Evolutionary conservation across 1,140 invertebrate genomes (phyloP).

Genomic region (Drosophila jambulina): DNA sequence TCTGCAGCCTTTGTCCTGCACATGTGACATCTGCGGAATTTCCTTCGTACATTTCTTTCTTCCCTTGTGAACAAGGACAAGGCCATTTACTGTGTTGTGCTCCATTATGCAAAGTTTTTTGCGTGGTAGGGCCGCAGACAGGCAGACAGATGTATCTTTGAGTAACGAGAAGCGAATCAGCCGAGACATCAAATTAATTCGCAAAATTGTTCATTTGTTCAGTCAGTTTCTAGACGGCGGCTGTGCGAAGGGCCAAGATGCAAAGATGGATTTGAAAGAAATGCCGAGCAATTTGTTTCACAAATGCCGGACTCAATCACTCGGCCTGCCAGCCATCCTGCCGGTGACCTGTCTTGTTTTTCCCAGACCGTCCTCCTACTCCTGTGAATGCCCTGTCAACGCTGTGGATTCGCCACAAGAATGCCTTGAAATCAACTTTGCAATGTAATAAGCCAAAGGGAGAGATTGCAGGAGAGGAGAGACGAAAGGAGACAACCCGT

Average conservation of each 20-base stretch:
- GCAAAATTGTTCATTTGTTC: constrained; percentile 48
- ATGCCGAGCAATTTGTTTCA: constrained; percentile 62
- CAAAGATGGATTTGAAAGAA: constrained; percentile 41
- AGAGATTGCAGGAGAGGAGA: not conserved
- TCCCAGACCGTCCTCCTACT: not conserved
- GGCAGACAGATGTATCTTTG: constrained; percentile 33
- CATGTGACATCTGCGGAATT: constrained; percentile 51
- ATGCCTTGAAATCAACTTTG: constrained; percentile 50
- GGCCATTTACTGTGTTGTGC: constrained; percentile 34
- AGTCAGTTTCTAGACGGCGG: constrained; percentile 4
- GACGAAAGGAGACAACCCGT: constrained; percentile 19
- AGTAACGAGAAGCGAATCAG: constrained; percentile 39
- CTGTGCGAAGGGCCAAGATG: constrained; percentile 8
- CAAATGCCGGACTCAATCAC: constrained; percentile 71
- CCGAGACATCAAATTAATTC: constrained; percentile 60
- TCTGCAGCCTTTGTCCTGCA: constrained; percentile 42
- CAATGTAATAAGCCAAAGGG: constrained; percentile 39
- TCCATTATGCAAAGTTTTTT: constrained; percentile 39
- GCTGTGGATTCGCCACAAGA: constrained; percentile 10
- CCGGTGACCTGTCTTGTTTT: constrained; percentile 12
- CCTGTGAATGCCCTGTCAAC: constrained; percentile 36
- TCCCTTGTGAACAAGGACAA: constrained; percentile 15
- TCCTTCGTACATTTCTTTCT: constrained; percentile 19
- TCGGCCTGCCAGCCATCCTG: constrained; percentile 8
- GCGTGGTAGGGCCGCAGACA: constrained; percentile 21